A percentile compares a stretch with the other conserved stretches of the same genome.
Conservation (phyloP, 2,113 vertebrate species). For the Gymnocephalus cernua region DNA sequence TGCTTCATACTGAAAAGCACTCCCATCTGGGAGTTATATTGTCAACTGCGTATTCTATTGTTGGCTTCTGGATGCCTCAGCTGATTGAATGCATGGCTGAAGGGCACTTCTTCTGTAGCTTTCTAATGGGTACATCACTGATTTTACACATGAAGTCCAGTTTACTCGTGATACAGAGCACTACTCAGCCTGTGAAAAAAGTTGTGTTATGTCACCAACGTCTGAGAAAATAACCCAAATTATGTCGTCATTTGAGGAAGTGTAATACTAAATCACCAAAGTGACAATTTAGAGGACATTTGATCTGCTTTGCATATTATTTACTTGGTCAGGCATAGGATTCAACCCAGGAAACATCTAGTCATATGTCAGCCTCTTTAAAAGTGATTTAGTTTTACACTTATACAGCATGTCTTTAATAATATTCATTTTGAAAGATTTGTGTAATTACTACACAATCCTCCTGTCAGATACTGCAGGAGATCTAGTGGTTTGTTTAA, state of each 20-base stretch:
- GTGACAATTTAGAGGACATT: too few species aligned
- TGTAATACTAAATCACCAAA: not conserved
- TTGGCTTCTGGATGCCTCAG: slow-evolving; percentile 18
- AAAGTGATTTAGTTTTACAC: not conserved
- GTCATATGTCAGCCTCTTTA: not conserved
- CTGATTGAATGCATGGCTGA: slow-evolving; percentile 6
- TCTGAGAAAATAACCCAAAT: not conserved
- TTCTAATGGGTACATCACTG: not conserved
- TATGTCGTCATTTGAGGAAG: not conserved
- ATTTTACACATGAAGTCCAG: not conserved
- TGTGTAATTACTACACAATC: not conserved
- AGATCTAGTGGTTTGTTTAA: not conserved
- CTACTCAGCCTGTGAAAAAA: not conserved
- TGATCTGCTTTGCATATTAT: not conserved
- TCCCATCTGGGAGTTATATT: slow-evolving; percentile 47
- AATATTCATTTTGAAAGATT: not conserved
- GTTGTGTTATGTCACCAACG: not conserved
- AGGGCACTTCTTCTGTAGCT: not conserved
- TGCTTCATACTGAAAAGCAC: slow-evolving; percentile 30
- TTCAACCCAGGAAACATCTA: not conserved
- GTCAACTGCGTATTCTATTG: slow-evolving; percentile 22
- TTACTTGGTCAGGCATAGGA: not conserved
- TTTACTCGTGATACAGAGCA: not conserved
- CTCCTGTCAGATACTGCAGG: not conserved
- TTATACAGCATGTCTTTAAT: not conserved